Evolutionary conservation across 2,888 invertebrate genomes (phyloP).

Genomic region (Dinocampus coccinellae): DNA sequence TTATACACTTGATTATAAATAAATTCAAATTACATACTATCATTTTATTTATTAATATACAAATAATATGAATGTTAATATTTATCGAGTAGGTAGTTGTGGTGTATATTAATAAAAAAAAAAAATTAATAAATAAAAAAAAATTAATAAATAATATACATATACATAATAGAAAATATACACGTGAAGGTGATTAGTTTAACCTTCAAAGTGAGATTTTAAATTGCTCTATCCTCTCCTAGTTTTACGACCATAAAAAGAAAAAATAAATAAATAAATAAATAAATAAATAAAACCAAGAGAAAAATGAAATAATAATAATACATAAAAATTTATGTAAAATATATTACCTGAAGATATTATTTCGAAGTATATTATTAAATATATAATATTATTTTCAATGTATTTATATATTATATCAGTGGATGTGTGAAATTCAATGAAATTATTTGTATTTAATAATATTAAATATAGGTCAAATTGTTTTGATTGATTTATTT

Average conservation of each 20-base stretch:
- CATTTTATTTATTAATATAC: conserved; percentile 6
- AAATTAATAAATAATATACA: too few relatives aligned
- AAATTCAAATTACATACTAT: conserved; percentile 46
- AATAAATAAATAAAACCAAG: neutral
- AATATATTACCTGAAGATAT: neutral
- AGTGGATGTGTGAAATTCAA: too few relatives aligned
- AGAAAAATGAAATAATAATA: conserved; percentile 7
- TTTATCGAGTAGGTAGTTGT: neutral
- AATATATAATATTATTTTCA: neutral
- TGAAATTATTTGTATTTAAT: neutral
- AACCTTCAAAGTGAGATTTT: neutral
- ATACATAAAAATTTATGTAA: neutral
- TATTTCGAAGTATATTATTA: neutral
- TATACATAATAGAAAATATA: neutral
- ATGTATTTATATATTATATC: neutral
- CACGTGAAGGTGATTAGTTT: neutral
- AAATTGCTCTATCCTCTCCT: neutral
- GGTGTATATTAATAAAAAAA: neutral
- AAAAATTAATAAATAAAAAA: too few relatives aligned
- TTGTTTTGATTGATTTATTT: neutral
- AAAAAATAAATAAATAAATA: neutral
- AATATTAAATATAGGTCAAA: neutral
- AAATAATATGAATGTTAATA: neutral
- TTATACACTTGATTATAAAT: conserved; percentile 6
- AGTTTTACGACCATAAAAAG: neutral